These are phyloP conservation scores for Panthera tigris DNA, from an alignment of 2,113 vertebrate species.

Conservation along the genomic window DNA sequence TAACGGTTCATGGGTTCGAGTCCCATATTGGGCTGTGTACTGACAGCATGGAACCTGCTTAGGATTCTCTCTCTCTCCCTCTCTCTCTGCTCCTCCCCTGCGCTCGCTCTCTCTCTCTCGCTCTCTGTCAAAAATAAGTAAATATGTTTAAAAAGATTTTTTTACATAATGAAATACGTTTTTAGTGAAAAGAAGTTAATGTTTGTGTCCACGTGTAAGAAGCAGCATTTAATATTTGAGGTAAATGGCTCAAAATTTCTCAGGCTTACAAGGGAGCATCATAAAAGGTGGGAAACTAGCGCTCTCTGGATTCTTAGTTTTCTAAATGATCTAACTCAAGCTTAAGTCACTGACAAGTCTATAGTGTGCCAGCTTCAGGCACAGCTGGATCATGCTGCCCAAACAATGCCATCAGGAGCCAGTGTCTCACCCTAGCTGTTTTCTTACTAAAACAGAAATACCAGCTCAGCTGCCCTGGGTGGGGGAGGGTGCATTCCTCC, in stretches of 20 bases:
- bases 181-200: neutral
- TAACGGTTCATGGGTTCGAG: no score
- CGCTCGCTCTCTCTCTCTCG: no score
- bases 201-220: neutral
- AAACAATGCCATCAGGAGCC: neutral
- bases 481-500: neutral
- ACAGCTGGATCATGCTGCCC: neutral
- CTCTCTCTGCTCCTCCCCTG: no score
- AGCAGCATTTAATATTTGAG: neutral
- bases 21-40: no score
- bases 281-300: neutral
- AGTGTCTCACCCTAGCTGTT: neutral
- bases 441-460: neutral
- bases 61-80: no score
- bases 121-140: no score
- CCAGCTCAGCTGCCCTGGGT: neutral
- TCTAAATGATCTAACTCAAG: neutral
- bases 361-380: neutral
- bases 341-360: neutral
- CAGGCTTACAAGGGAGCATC: neutral
- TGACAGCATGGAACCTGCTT: no score
- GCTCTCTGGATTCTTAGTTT: neutral
- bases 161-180: neutral
- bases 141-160: no score
- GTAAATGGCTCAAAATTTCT: neutral